Percentiles rank a stretch among this genome's conserved stretches.
Conservation (phyloP, 2,113 vertebrate species). For the Porphyrio hochstetteri region DNA sequence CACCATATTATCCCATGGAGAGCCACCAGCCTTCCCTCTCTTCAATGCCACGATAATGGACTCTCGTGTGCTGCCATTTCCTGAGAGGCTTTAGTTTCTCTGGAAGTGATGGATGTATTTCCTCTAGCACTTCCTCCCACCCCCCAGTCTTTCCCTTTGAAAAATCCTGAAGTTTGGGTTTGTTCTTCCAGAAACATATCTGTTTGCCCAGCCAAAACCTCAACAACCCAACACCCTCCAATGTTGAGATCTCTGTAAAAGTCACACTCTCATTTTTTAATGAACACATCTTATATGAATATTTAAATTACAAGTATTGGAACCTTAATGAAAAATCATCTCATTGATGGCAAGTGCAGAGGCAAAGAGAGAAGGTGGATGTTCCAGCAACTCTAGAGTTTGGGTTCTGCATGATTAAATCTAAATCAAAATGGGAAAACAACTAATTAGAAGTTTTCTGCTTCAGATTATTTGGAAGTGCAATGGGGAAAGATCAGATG, state of each 20-base stretch:
- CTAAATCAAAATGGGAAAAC: not conserved
- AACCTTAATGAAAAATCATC: not conserved
- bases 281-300: not conserved
- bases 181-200: not conserved
- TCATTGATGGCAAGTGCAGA: not conserved
- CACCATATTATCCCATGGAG: not conserved
- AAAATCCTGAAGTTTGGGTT: not conserved
- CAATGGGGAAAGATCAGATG: not conserved
- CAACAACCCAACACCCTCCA: not conserved
- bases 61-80: not conserved
- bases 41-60: rapidly evolving
- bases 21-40: not conserved
- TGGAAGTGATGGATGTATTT: not conserved
- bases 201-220: not conserved
- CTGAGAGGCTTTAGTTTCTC: not conserved
- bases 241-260: not conserved
- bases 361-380: not conserved
- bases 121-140: not conserved
- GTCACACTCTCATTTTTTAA: not conserved
- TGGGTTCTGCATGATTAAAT: not conserved
- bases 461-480: not conserved
- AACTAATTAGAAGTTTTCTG: not conserved
- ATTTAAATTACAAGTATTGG: not conserved
- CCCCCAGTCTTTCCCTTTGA: not conserved
- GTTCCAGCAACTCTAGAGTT: not conserved